Evolutionary conservation across 2,888 invertebrate genomes (phyloP).

Genomic region (Leucophora obtusa): DNA sequence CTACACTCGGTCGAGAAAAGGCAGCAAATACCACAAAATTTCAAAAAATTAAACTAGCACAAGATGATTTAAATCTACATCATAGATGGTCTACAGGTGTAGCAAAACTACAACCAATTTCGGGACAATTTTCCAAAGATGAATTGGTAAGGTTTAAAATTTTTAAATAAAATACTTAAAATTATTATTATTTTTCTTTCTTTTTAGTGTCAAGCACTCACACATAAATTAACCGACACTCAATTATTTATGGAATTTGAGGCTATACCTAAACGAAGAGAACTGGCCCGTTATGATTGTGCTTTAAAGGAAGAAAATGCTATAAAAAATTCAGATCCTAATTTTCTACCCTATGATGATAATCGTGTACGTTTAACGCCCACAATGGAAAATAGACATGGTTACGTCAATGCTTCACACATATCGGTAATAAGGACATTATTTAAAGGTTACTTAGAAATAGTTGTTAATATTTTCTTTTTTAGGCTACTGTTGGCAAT

Average conservation of each 20-base stretch:
- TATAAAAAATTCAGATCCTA: slow-evolving; percentile 79
- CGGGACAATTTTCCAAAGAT: slow-evolving; percentile 88
- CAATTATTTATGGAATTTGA: slow-evolving; percentile 92
- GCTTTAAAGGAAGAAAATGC: slow-evolving; percentile 86
- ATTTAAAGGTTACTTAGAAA: background rate
- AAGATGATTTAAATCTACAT: slow-evolving; percentile 80
- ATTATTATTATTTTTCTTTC: background rate
- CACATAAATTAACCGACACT: slow-evolving; percentile 85
- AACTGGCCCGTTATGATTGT: slow-evolving; percentile 84
- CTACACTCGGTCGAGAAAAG: slow-evolving; percentile 84
- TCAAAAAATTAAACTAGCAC: slow-evolving; percentile 74
- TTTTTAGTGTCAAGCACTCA: slow-evolving; percentile 82
- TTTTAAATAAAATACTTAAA: background rate
- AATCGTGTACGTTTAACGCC: slow-evolving; percentile 91
- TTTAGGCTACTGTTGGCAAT: slow-evolving; percentile 89
- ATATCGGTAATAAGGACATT: slow-evolving; percentile 83
- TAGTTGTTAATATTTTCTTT: slow-evolving; percentile 37
- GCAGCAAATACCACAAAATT: slow-evolving; percentile 74
- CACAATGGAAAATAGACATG: slow-evolving; percentile 88
- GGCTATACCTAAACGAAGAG: slow-evolving; percentile 87
- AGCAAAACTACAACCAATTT: slow-evolving; percentile 85
- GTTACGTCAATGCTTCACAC: slow-evolving; percentile 96
- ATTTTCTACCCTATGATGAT: slow-evolving; percentile 91
- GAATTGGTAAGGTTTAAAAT: slow-evolving; percentile 82
- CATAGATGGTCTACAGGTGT: slow-evolving; percentile 87